Conservation (phyloP, 2,113 vertebrate genomes). For the Penelope pileata region DNA sequence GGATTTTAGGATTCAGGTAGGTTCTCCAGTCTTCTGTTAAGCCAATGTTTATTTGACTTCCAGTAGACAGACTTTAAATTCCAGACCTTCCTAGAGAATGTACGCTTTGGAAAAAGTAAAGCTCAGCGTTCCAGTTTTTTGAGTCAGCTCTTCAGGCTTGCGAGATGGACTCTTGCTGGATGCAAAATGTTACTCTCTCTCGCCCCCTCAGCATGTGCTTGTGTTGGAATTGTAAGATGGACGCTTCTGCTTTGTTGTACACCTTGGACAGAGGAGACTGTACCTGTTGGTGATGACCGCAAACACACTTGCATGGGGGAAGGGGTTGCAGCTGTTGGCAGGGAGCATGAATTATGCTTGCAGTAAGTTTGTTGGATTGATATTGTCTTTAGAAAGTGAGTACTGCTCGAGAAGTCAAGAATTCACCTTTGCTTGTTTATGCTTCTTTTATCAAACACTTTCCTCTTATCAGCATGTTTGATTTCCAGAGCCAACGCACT, state of each 20-base stretch:
- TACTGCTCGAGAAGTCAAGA: neutral
- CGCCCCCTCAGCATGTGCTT: accelerated
- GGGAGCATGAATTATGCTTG: neutral
- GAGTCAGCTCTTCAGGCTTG: neutral
- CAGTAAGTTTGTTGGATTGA: neutral
- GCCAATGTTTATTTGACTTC: neutral
- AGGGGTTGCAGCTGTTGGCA: neutral
- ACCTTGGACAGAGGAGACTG: accelerated
- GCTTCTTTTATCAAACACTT: neutral
- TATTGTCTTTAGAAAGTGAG: neutral
- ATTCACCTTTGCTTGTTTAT: neutral
- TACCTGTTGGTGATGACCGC: neutral
- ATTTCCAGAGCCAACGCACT: neutral
- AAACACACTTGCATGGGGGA: neutral
- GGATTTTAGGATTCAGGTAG: neutral
- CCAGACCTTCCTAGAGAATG: neutral
- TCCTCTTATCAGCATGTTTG: neutral
- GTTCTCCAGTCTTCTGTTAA: neutral
- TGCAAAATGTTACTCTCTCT: neutral
- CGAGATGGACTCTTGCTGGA: neutral
- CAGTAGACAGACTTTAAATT: neutral
- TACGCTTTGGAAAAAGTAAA: neutral
- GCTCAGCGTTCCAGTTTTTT: neutral
- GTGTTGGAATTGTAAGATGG: neutral
- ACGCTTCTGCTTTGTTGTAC: neutral